phyloP scores from a whole-genome alignment of 2,888 invertebrate genomes.

The Leucozona laternaria region DNA sequence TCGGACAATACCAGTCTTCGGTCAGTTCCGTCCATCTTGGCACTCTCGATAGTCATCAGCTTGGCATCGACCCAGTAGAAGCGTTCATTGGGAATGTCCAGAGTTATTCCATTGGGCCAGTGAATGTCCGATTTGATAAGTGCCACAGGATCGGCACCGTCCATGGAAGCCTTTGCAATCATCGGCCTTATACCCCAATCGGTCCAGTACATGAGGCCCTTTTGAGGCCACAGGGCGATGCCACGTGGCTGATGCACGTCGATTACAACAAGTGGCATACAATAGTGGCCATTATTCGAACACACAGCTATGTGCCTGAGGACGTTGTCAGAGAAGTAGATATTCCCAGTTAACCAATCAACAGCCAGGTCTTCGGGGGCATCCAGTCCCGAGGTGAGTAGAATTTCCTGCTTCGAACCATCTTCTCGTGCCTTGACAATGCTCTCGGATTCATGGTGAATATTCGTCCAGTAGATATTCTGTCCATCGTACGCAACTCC shows the following conservation, averaged over 20 bases:
- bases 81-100: conserved; percentile 91
- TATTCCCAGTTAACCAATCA: conserved; percentile 91
- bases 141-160: conserved; percentile 87
- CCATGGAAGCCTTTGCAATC: conserved; percentile 93
- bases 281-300: conserved; percentile 87
- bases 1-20: conserved; percentile 86
- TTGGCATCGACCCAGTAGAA: conserved; percentile 96
- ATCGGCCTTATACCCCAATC: conserved; percentile 91
- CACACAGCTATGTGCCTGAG: conserved; percentile 90
- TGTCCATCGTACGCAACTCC: conserved; percentile 89
- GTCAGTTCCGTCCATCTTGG: conserved; percentile 87
- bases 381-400: conserved; percentile 88
- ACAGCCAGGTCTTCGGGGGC: conserved; percentile 90
- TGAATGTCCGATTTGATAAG: conserved; percentile 87
- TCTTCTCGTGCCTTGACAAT: conserved; percentile 88
- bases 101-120: conserved; percentile 94
- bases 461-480: conserved; percentile 91
- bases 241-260: conserved; percentile 88
- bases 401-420: conserved; percentile 86
- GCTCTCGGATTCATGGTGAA: conserved; percentile 88
- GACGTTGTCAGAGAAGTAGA: conserved; percentile 92
- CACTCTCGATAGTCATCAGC: conserved; percentile 87
- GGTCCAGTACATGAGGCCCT: conserved; percentile 95
- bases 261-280: conserved; percentile 87
- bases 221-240: conserved; percentile 88